phyloP scores from a whole-genome alignment of 2,113 vertebrate species.

The Agelaius tricolor region DNA sequence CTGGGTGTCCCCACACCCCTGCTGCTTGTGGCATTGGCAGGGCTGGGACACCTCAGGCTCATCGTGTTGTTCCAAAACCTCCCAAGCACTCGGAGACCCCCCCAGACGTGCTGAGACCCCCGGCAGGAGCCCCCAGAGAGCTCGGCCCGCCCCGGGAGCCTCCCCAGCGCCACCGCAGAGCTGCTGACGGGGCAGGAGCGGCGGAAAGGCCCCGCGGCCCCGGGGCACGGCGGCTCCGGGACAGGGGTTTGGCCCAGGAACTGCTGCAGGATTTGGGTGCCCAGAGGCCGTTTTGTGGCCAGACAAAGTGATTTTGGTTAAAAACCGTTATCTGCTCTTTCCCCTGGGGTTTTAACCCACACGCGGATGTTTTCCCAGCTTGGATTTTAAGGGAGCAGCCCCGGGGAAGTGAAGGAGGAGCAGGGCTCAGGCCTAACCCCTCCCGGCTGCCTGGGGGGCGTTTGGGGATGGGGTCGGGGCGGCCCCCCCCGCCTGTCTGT shows the following conservation, averaged over 20 bases:
- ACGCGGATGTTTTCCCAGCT: background rate
- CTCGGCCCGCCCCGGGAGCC: background rate
- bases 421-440: fast-evolving
- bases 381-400: background rate
- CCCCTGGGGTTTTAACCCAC: background rate
- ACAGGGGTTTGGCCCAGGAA: background rate
- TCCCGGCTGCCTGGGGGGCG: fast-evolving
- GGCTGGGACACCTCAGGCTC: background rate
- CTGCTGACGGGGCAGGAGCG: slow-evolving; percentile 37
- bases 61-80: background rate
- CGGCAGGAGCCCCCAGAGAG: fast-evolving
- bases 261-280: background rate
- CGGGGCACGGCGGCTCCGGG: background rate
- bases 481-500: background rate
- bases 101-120: background rate
- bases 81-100: background rate
- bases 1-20: background rate
- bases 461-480: background rate
- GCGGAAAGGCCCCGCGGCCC: background rate
- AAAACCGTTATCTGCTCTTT: background rate
- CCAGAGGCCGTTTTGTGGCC: background rate
- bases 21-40: fast-evolving
- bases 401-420: fast-evolving
- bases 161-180: background rate
- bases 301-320: slow-evolving; percentile 28